Evolutionary conservation across 2,113 vertebrate genomes (phyloP), one percentile per base, ranked within the genome.

Genomic region (Echinops telfairi): DNA sequence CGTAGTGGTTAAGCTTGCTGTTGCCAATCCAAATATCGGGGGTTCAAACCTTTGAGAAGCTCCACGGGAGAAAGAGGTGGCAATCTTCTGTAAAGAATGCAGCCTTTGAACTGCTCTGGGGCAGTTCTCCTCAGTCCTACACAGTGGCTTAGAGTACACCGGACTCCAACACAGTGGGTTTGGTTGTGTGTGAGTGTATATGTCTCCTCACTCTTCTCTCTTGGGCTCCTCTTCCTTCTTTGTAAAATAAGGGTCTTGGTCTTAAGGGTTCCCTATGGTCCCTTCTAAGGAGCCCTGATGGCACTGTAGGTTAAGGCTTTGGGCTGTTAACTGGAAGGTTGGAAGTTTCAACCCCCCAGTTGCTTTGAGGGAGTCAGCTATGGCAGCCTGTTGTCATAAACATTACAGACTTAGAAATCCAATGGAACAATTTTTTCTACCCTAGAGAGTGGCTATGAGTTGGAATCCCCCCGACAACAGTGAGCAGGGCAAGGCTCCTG

Each of bases 221-320:
- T 71, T 23, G 6, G 58, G 27, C 57, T 95, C 73, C 53, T 89
- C 77, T 91, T 90, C 22, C 57, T 73, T n/a, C 40, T 70, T 10
- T 70, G 40, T 40, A 40, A 40, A 71, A 86, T 25, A 15, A 71
- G 22, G 23, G 3, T 31, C 31, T 86, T 58, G 76, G 89, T 60
- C n/a, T 71, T 40, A 27, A 1, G 79, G 47, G 58, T 90, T 83
- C 92, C 73, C 60, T 83, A 29, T 73, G 75, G 66, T 22, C 93
- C 53, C 15, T 78, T 62, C 60, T 62, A 53, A 53, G 12, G 10
- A 53, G 47, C 47, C 47, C 10, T 53, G 47, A 9, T 14, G 12
- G 6, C 47, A 53, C 47, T 2, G 47, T 53, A 9, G 47, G 10
- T 53, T 53, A 53, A 53, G 47, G 47, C 47, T 53, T 53, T 53